Evolutionary conservation across 1,140 invertebrate species (phyloP).

Genomic region (Aricia agestis): DNA sequence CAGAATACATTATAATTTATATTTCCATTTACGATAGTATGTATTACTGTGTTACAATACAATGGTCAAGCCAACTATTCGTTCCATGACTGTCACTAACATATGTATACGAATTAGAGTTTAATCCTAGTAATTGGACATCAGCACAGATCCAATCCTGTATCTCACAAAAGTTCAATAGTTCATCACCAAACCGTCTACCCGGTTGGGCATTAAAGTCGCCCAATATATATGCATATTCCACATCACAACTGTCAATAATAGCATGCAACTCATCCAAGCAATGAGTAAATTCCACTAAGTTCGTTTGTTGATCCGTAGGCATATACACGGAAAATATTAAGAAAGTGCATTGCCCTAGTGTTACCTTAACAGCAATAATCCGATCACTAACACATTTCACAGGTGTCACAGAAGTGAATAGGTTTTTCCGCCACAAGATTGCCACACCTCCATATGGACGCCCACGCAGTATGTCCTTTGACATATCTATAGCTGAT

Average conservation of each 20-base stretch:
- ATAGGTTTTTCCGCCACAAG: slow-evolving; percentile 14
- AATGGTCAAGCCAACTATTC: no score
- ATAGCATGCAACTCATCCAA: slow-evolving; percentile 20
- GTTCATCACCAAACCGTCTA: neutral
- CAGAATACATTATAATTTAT: no score
- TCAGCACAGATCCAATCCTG: slow-evolving; percentile 20
- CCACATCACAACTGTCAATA: slow-evolving; percentile 13
- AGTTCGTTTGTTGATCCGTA: slow-evolving; percentile 13
- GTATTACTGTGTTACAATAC: no score
- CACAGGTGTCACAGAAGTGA: neutral
- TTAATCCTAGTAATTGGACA: neutral
- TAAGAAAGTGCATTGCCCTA: neutral
- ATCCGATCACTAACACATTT: slow-evolving; percentile 9
- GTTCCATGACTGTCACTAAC: slow-evolving; percentile 9
- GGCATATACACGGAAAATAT: slow-evolving; percentile 19
- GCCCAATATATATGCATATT: slow-evolving; percentile 9
- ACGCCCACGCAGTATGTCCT: slow-evolving; percentile 18
- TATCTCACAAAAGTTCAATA: slow-evolving; percentile 7
- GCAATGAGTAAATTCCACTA: slow-evolving; percentile 16
- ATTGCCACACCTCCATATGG: slow-evolving; percentile 22
- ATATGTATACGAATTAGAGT: slow-evolving; percentile 10
- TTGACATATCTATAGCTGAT: slow-evolving; percentile 19
- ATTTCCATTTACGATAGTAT: no score
- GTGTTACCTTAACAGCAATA: neutral
- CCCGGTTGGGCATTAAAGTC: slow-evolving; percentile 13